A percentile compares a stretch with the other conserved stretches of the same genome.
Conservation (phyloP, 2,797 vertebrate genomes). For the Poeciliopsis gracilis region DNA sequence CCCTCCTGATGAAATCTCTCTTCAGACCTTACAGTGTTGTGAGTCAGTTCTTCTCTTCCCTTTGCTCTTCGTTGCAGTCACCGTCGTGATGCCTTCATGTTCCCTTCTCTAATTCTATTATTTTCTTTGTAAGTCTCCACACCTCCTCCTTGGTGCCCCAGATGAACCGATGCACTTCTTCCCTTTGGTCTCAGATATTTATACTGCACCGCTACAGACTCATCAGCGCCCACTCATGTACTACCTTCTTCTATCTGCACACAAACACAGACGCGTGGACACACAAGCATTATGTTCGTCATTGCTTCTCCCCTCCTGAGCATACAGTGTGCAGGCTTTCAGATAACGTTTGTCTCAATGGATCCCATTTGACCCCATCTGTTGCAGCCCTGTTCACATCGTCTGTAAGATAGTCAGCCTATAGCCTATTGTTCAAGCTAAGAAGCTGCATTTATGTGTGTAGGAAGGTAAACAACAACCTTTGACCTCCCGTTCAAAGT, state of each 20-base stretch:
- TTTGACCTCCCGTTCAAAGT: conserved; percentile 18
- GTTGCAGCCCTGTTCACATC: conserved; percentile 42
- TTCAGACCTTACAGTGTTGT: conserved; percentile 1
- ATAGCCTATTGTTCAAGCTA: conserved; percentile 47
- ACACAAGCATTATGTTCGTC: conserved; percentile 48
- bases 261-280: conserved; percentile 24
- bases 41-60: conserved; percentile 13
- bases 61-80: conserved; percentile 38
- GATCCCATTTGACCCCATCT: conserved; percentile 56
- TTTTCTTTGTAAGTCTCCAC: neutral
- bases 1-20: neutral
- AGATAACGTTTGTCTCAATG: conserved; percentile 76
- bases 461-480: conserved; percentile 21
- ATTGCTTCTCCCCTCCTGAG: conserved; percentile 53
- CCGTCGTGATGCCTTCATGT: conserved; percentile 18
- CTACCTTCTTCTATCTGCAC: conserved; percentile 35
- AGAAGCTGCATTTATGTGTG: conserved; percentile 1
- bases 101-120: conserved; percentile 16
- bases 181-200: conserved; percentile 65
- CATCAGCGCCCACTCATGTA: conserved; percentile 35
- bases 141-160: conserved; percentile 29
- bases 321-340: conserved; percentile 75
- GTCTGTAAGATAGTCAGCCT: conserved; percentile 24
- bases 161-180: conserved; percentile 40
- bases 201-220: conserved; percentile 55